These are phyloP conservation scores for Pterostichus niger DNA, from an alignment of 2,888 invertebrate species.

Conservation along the genomic window DNA sequence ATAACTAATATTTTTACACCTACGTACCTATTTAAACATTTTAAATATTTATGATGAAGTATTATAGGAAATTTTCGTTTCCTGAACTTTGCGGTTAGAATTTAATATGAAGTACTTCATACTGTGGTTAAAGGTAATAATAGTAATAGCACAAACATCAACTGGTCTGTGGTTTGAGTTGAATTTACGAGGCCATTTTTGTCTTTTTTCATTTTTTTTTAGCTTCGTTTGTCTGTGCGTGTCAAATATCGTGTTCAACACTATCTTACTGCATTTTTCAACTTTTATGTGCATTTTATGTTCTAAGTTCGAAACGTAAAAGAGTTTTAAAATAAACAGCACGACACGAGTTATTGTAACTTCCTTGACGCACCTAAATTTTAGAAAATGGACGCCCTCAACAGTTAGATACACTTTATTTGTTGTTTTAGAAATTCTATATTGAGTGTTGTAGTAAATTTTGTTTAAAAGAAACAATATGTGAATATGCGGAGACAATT, in stretches of 20 bases:
- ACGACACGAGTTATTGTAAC: slow-evolving; percentile 19
- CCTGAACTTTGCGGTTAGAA: too few species aligned
- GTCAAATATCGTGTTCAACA: neutral
- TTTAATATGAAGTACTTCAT: too few species aligned
- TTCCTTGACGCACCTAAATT: slow-evolving; percentile 23
- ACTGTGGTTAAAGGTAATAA: neutral
- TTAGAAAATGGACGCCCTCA: neutral
- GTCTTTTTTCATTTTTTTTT: neutral
- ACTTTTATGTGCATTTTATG: slow-evolving; percentile 49
- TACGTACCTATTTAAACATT: too few species aligned
- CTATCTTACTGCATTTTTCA: slow-evolving; percentile 33
- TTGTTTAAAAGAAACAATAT: too few species aligned
- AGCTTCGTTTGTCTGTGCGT: slow-evolving; percentile 2
- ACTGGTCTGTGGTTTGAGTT: slow-evolving; percentile 8
- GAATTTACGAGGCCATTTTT: slow-evolving; percentile 2
- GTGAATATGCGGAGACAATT: too few species aligned
- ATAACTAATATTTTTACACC: too few species aligned
- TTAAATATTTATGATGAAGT: too few species aligned
- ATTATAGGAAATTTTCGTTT: too few species aligned
- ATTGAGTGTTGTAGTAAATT: too few species aligned
- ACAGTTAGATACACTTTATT: slow-evolving; percentile 19
- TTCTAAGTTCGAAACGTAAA: slow-evolving; percentile 17
- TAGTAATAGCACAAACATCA: neutral
- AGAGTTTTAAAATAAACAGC: slow-evolving; percentile 42
- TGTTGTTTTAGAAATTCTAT: slow-evolving; percentile 16